Conservation (phyloP, 2,888 invertebrate genomes). For the Parochlus steinenii region DNA sequence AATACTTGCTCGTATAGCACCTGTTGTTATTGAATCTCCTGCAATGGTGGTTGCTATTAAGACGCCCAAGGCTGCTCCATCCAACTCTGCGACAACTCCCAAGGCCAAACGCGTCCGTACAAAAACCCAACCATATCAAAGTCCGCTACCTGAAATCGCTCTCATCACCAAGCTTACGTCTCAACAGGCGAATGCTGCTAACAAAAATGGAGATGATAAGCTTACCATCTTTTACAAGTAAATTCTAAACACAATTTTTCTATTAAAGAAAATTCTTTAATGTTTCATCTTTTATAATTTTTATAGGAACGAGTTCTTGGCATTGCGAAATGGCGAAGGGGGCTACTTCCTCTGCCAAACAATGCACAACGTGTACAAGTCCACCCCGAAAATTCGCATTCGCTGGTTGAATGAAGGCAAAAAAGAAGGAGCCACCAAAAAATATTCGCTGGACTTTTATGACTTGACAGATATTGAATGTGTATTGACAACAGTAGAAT, state of each 20-base stretch:
- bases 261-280: constrained; percentile 1
- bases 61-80: constrained; percentile 26
- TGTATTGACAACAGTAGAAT: constrained; percentile 68
- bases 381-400: constrained; percentile 70
- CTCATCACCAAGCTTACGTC: constrained; percentile 58
- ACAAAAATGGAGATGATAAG: constrained; percentile 54
- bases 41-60: too few species aligned
- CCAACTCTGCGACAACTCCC: constrained; percentile 23
- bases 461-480: constrained; percentile 83
- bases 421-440: constrained; percentile 38
- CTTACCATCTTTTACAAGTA: constrained; percentile 78
- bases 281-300: constrained; percentile 1
- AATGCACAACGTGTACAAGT: constrained; percentile 77
- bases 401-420: constrained; percentile 81
- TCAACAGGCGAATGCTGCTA: constrained; percentile 39
- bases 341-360: constrained; percentile 79
- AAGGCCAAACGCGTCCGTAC: constrained; percentile 22
- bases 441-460: constrained; percentile 80
- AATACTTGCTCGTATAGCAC: constrained; percentile 19
- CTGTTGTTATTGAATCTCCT: constrained; percentile 24
- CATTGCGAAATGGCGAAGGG: constrained; percentile 79
- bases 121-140: constrained; percentile 55
- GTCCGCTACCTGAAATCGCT: constrained; percentile 61
- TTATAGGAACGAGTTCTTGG: constrained; percentile 70
- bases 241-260: constrained; percentile 20